phyloP scores from a whole-genome alignment of 2,888 invertebrate species.

The Homarus gammarus region DNA sequence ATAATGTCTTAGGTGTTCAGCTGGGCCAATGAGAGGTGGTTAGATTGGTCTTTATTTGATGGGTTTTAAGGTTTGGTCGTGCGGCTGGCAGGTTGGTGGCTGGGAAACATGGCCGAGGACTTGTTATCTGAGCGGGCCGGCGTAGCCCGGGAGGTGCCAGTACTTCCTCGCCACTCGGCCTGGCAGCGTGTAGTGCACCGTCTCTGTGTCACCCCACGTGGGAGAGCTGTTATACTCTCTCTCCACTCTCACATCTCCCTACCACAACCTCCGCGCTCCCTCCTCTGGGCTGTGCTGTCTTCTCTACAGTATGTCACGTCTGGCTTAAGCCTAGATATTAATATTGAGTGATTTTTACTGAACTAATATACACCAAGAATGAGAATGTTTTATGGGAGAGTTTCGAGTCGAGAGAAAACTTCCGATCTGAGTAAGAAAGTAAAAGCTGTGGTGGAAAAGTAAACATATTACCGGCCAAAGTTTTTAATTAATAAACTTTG shows the following conservation, averaged over 20 bases:
- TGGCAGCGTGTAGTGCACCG: conserved; percentile 29
- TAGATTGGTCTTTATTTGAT: not conserved
- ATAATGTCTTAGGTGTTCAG: not conserved
- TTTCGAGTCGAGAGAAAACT: too few relatives aligned
- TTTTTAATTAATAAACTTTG: not conserved
- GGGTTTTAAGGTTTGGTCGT: not conserved
- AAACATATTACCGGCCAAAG: not conserved
- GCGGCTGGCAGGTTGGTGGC: conserved; percentile 35
- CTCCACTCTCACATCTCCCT: not conserved
- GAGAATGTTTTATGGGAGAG: too few relatives aligned
- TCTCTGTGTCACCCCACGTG: conserved; percentile 40
- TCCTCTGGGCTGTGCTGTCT: not conserved
- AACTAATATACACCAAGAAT: too few relatives aligned
- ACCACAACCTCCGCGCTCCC: not conserved
- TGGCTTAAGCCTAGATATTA: too few relatives aligned
- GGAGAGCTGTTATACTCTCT: not conserved
- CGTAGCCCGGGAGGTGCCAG: conserved; percentile 42
- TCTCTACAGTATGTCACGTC: too few relatives aligned
- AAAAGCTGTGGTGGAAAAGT: too few relatives aligned
- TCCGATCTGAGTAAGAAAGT: too few relatives aligned
- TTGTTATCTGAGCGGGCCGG: conserved; percentile 49
- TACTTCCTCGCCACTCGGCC: conserved; percentile 26
- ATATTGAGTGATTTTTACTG: too few relatives aligned
- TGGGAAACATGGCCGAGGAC: conserved; percentile 51
- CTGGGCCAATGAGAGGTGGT: not conserved